These are phyloP conservation scores for Aporrectodea caliginosa DNA, from an alignment of 1,140 invertebrate species.

Conservation along the genomic window DNA sequence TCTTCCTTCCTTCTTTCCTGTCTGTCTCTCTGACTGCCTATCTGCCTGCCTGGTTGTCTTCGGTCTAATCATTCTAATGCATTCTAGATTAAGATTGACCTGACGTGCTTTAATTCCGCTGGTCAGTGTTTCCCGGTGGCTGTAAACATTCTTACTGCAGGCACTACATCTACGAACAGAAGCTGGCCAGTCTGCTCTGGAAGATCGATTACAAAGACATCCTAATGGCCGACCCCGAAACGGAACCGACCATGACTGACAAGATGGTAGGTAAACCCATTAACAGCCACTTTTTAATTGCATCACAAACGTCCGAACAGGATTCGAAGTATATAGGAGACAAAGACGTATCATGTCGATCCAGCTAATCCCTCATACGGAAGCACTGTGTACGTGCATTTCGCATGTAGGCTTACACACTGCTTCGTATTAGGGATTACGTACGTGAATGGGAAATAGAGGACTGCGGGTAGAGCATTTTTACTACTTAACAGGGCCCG, in stretches of 20 bases:
- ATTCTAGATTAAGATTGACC: background rate
- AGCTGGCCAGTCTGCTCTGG: slow-evolving; percentile 34
- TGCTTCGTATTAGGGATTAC: too few relatives aligned
- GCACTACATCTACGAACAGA: slow-evolving; percentile 35
- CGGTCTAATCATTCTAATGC: background rate
- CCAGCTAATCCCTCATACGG: too few relatives aligned
- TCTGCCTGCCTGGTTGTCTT: background rate
- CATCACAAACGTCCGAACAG: too few relatives aligned
- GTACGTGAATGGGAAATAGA: too few relatives aligned
- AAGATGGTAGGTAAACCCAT: slow-evolving; percentile 27
- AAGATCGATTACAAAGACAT: slow-evolving; percentile 33
- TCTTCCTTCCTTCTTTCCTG: too few relatives aligned
- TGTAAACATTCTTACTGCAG: slow-evolving; percentile 7
- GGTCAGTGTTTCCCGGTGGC: background rate
- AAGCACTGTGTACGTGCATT: too few relatives aligned
- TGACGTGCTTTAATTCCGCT: background rate
- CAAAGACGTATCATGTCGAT: too few relatives aligned
- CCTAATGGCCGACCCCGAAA: slow-evolving; percentile 28
- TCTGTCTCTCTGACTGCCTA: background rate
- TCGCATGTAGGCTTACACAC: too few relatives aligned
- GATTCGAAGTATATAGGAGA: too few relatives aligned
- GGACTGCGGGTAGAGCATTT: too few relatives aligned
- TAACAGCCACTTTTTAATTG: too few relatives aligned
- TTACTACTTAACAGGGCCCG: too few relatives aligned
- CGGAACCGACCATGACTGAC: slow-evolving; percentile 27